These are phyloP conservation scores for Trinectes maculatus DNA, from an alignment of 2,113 vertebrate genomes.

Conservation along the genomic window DNA sequence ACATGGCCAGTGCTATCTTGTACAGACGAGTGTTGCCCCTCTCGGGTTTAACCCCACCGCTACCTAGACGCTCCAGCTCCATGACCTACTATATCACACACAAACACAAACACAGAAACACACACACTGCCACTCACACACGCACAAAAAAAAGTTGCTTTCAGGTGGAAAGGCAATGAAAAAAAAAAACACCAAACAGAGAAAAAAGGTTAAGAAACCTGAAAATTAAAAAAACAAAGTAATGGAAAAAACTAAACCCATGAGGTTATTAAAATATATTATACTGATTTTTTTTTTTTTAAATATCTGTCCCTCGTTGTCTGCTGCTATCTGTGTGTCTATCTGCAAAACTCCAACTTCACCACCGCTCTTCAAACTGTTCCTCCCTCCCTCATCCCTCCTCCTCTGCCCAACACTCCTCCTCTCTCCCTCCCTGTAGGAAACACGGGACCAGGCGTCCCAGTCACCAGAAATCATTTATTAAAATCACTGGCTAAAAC, in stretches of 20 bases:
- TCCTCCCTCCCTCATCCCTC: conserved; percentile 50
- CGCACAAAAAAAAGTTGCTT: neutral
- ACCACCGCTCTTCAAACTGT: conserved; percentile 45
- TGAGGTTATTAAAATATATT: neutral
- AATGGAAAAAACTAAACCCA: neutral
- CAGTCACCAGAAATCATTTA: conserved; percentile 32
- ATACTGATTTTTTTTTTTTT: neutral
- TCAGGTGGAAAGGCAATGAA: neutral
- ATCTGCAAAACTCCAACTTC: conserved; percentile 60
- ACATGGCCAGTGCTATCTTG: conserved; percentile 74
- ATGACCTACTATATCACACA: conserved; percentile 46
- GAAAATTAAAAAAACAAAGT: neutral
- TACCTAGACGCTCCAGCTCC: conserved; percentile 77
- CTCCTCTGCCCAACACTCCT: conserved; percentile 25
- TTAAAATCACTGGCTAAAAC: conserved; percentile 23
- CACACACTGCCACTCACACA: conserved; percentile 1
- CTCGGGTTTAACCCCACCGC: conserved; percentile 66
- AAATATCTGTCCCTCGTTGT: conserved; percentile 9
- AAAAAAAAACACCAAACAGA: neutral
- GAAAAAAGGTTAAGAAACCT: neutral
- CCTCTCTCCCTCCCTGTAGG: conserved; percentile 4
- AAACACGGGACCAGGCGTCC: conserved; percentile 31
- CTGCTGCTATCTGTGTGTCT: conserved; percentile 19
- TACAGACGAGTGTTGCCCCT: conserved; percentile 59
- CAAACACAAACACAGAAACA: neutral